Evolutionary conservation across 2,797 vertebrate genomes (phyloP).

Genomic region (Gobio occitaniae): DNA sequence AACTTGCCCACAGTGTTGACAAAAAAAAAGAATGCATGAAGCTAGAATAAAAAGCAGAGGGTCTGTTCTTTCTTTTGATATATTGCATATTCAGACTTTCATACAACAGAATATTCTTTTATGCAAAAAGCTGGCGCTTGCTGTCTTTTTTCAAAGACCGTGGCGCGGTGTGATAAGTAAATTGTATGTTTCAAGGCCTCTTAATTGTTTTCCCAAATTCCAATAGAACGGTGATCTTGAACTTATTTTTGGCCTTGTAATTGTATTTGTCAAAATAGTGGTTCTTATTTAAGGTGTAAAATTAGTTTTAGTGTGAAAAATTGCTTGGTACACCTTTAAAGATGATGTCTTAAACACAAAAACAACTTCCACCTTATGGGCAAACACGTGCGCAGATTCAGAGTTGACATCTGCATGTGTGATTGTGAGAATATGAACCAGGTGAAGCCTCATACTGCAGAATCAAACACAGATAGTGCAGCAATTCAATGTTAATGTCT

Average conservation of each 20-base stretch:
- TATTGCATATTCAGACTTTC: no score
- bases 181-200: not conserved
- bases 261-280: not conserved
- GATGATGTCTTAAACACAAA: not conserved
- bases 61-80: no score
- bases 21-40: no score
- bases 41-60: no score
- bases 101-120: no score
- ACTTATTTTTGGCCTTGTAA: not conserved
- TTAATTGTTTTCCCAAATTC: not conserved
- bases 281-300: not conserved
- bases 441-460: slow-evolving; percentile 27
- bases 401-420: slow-evolving; percentile 17
- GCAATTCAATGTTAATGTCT: slow-evolving; percentile 22
- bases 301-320: not conserved
- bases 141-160: no score
- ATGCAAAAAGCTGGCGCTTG: no score
- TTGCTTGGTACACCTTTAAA: not conserved
- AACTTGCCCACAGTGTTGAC: no score
- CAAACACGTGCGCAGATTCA: not conserved
- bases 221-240: not conserved
- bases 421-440: slow-evolving; percentile 30
- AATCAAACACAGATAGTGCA: not conserved
- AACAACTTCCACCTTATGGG: not conserved
- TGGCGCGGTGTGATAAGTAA: not conserved